phyloP scores from a whole-genome alignment of 2,797 vertebrate genomes.

The Sebastes wilsoni region DNA sequence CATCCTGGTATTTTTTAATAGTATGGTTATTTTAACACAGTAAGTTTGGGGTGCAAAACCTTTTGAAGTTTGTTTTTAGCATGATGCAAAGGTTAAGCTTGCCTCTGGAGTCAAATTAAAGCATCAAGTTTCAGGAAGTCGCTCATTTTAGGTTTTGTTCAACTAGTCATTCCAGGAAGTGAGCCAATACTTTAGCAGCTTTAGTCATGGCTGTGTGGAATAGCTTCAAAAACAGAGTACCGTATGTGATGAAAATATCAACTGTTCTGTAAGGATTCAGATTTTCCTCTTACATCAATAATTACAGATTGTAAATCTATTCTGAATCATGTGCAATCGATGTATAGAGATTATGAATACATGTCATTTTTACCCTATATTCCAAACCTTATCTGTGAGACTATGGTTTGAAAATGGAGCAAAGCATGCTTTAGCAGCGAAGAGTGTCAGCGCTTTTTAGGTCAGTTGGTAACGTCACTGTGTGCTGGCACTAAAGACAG shows the following conservation, averaged over 20 bases:
- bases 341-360: not conserved
- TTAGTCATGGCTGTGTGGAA: not conserved
- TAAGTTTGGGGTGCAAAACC: too few species aligned
- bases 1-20: too few species aligned
- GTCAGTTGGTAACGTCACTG: not conserved
- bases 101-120: not conserved
- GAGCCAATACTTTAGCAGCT: not conserved
- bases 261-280: not conserved
- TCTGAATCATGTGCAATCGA: not conserved
- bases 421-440: not conserved
- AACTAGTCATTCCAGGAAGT: not conserved
- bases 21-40: too few species aligned
- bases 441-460: not conserved
- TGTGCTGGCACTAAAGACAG: not conserved
- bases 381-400: not conserved
- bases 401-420: not conserved
- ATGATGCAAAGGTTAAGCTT: not conserved
- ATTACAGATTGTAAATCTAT: not conserved
- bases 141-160: not conserved
- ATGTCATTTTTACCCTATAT: not conserved
- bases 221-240: not conserved
- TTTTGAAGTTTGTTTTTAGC: too few species aligned
- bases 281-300: not conserved
- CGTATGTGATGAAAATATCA: too few species aligned
- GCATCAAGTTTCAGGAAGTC: not conserved